phyloP scores from a whole-genome alignment of 1,140 invertebrate species.

The Lepidurus packardi region DNA sequence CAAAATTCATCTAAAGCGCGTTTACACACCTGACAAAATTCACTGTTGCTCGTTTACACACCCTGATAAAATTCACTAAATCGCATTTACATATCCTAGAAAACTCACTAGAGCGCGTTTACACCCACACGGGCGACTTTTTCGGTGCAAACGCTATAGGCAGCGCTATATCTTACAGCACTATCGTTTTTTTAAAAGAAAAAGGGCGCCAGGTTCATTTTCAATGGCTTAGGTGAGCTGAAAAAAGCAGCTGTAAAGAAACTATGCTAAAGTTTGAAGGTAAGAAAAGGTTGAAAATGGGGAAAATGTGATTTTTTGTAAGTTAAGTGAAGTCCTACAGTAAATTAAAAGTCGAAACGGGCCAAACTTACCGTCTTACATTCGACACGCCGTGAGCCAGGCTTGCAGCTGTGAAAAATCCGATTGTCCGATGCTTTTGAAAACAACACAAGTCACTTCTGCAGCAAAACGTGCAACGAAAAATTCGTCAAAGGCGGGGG shows the following conservation, averaged over 20 bases:
- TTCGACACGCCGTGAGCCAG: constrained; percentile 20
- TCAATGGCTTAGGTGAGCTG: too few relatives aligned
- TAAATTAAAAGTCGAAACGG: not conserved
- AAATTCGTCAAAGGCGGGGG: constrained; percentile 1
- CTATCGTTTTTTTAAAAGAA: too few relatives aligned
- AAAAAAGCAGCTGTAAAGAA: too few relatives aligned
- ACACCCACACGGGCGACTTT: too few relatives aligned
- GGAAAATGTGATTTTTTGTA: too few relatives aligned
- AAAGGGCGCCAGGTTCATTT: too few relatives aligned
- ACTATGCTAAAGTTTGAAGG: not conserved
- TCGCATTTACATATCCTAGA: too few relatives aligned
- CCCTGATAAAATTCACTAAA: too few relatives aligned
- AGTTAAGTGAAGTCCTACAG: not conserved
- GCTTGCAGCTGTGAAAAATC: constrained; percentile 21
- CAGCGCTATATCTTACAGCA: too few relatives aligned
- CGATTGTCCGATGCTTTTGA: not conserved
- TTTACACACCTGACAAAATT: not conserved
- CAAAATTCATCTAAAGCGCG: not conserved
- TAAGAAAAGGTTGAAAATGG: not conserved
- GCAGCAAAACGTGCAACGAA: not conserved
- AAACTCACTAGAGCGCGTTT: too few relatives aligned
- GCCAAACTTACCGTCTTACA: not conserved
- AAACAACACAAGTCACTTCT: not conserved
- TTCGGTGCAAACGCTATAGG: too few relatives aligned
- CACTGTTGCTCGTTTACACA: not conserved